Percentiles rank a stretch among this genome's conserved stretches.
These are phyloP conservation scores for Heliornis fulica DNA, from an alignment of 2,113 vertebrate species.

Conservation along the genomic window DNA sequence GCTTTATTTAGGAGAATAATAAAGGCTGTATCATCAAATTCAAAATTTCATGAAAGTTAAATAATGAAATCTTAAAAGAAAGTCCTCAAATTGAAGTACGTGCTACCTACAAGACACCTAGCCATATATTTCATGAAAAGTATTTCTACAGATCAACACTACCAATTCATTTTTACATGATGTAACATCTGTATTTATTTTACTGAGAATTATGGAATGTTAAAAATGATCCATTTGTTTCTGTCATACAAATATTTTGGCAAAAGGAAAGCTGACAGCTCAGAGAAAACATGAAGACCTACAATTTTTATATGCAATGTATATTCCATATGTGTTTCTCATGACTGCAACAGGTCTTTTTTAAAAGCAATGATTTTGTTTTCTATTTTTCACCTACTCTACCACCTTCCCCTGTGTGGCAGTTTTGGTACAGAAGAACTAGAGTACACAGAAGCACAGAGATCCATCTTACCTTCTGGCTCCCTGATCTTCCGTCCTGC, in stretches of 20 bases:
- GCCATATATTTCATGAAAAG: not conserved
- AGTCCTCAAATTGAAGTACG: not conserved
- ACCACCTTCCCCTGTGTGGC: not conserved
- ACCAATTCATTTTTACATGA: not conserved
- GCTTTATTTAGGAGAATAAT: not conserved
- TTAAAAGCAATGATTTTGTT: not conserved
- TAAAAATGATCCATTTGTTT: not conserved
- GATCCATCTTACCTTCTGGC: conserved; percentile 74
- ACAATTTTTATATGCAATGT: not conserved
- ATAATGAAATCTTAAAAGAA: not conserved
- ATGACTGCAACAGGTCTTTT: not conserved
- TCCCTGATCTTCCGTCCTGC: conserved; percentile 89
- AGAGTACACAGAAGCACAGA: not conserved
- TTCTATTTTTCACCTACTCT: not conserved
- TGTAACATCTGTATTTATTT: not conserved
- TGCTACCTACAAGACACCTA: not conserved
- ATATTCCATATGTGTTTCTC: not conserved
- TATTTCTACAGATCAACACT: not conserved
- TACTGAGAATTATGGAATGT: not conserved
- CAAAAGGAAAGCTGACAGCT: not conserved
- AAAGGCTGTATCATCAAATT: not conserved
- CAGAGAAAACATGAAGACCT: not conserved
- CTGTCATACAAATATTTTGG: not conserved
- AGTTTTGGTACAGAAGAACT: not conserved
- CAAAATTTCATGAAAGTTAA: not conserved